phyloP scores from a whole-genome alignment of 2,797 vertebrate species.

The Microhierax caerulescens region DNA sequence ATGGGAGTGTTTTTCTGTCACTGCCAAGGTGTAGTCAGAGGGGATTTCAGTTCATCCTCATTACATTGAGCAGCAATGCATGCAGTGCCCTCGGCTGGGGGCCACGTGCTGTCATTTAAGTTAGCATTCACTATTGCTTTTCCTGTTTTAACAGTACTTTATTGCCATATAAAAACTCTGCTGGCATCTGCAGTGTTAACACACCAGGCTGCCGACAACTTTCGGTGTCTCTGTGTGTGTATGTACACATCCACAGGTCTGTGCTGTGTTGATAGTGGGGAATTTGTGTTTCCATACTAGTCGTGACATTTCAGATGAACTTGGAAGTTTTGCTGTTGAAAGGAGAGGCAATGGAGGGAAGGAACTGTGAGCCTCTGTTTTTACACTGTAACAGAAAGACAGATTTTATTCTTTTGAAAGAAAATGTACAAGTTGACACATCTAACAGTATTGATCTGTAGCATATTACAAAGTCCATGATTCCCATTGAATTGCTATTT shows the following conservation, averaged over 20 bases:
- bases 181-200: background rate
- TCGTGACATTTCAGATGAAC: background rate
- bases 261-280: background rate
- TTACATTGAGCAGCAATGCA: background rate
- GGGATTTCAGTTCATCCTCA: background rate
- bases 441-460: background rate
- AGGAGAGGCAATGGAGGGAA: background rate
- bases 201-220: background rate
- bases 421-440: background rate
- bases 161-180: background rate
- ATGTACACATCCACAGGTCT: background rate
- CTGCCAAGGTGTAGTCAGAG: background rate
- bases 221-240: background rate
- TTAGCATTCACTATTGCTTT: background rate
- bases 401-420: background rate
- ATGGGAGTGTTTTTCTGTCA: background rate
- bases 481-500: background rate
- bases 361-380: background rate
- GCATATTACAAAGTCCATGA: background rate
- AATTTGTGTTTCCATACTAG: background rate
- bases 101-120: background rate
- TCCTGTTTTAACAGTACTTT: background rate
- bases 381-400: background rate
- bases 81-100: background rate
- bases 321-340: background rate